Conservation (phyloP, 2,888 invertebrate genomes). For the Pyrrhia umbra region DNA sequence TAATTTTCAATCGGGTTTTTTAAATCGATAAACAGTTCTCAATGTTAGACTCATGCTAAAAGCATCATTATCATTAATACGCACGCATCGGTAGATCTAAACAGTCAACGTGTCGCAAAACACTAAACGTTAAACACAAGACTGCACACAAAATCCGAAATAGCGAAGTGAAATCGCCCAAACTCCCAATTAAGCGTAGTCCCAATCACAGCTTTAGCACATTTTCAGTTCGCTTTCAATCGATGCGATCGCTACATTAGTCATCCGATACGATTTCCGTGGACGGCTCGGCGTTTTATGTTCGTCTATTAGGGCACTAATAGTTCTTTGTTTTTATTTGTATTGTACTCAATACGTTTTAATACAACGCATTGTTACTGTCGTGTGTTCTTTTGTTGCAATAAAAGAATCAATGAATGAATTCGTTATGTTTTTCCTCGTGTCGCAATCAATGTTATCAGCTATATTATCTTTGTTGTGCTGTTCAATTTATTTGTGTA, state of each 20-base stretch:
- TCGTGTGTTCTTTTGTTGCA: background rate
- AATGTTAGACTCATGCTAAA: no score
- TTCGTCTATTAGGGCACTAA: slow-evolving; percentile 29
- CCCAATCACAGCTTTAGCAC: slow-evolving; percentile 55
- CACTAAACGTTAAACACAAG: slow-evolving; percentile 14
- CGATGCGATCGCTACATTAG: slow-evolving; percentile 40
- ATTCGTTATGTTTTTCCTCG: slow-evolving; percentile 4
- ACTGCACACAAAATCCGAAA: slow-evolving; percentile 26
- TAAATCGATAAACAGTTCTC: no score
- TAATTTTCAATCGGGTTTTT: no score
- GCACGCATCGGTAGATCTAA: no score
- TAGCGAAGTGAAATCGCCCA: slow-evolving; percentile 21
- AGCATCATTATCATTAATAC: no score
- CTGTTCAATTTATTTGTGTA: no score
- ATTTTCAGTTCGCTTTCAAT: slow-evolving; percentile 51
- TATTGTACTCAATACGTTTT: slow-evolving; percentile 19
- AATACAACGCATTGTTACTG: background rate
- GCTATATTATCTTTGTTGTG: background rate
- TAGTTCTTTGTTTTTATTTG: slow-evolving; percentile 34
- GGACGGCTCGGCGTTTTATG: slow-evolving; percentile 6
- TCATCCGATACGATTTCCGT: slow-evolving; percentile 38
- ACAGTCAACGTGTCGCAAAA: background rate
- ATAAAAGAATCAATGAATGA: background rate
- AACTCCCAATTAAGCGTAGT: slow-evolving; percentile 48
- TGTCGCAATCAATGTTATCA: background rate